Evolutionary conservation across 2,888 invertebrate species (phyloP).

Genomic region (Cyclophora albipunctata): DNA sequence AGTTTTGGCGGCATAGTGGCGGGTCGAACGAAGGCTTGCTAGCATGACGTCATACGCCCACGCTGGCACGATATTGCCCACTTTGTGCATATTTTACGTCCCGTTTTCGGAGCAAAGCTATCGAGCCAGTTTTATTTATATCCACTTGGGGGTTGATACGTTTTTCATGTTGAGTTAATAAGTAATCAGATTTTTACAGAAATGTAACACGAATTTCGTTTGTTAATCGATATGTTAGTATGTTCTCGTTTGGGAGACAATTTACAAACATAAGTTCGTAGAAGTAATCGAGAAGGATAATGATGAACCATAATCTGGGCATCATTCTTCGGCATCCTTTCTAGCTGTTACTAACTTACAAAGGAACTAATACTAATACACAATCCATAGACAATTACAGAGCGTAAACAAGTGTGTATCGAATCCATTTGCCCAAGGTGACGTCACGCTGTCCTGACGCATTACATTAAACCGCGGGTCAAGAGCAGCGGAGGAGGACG

Average conservation of each 20-base stretch:
- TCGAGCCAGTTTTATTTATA: constrained; percentile 40
- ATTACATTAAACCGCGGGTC: too few species aligned
- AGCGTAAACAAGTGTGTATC: too few species aligned
- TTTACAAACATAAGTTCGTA: background rate
- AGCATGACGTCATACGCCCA: constrained; percentile 54
- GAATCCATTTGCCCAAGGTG: too few species aligned
- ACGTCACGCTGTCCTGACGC: too few species aligned
- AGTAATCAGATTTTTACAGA: constrained; percentile 13
- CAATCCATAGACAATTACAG: too few species aligned
- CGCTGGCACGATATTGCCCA: constrained; percentile 32
- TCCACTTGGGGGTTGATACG: constrained; percentile 20
- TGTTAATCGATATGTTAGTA: constrained; percentile 8
- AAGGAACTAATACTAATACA: background rate
- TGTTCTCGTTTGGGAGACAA: background rate
- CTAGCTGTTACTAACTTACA: background rate
- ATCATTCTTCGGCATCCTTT: background rate
- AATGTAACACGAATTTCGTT: constrained; percentile 6
- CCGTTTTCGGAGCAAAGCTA: constrained; percentile 48
- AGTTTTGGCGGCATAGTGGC: constrained; percentile 54
- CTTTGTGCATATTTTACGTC: constrained; percentile 58
- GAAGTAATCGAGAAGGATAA: background rate
- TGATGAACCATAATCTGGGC: background rate
- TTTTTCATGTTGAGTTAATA: constrained; percentile 21
- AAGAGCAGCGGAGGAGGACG: too few species aligned
- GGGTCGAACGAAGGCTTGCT: constrained; percentile 31